Conservation (phyloP, 2,113 vertebrate species). For the Phainopepla nitens region DNA sequence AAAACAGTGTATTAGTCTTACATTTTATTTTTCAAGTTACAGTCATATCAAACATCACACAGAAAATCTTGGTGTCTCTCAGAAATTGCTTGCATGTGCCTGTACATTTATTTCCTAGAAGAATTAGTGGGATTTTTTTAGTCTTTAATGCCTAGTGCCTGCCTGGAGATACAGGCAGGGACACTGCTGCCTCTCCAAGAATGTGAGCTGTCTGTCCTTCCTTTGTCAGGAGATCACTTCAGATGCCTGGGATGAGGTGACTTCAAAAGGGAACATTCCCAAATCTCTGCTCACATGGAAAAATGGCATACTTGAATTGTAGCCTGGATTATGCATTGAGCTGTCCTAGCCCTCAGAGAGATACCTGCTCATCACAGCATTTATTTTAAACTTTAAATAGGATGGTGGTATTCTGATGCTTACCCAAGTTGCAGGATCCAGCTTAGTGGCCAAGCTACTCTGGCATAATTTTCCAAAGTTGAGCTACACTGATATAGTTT, state of each 20-base stretch:
- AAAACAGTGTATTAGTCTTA: neutral
- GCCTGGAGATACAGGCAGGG: neutral
- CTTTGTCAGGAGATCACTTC: neutral
- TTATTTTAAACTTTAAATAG: neutral
- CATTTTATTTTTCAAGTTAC: neutral
- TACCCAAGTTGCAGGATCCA: neutral
- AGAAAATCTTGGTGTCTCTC: neutral
- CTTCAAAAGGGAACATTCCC: neutral
- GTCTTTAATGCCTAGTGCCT: neutral
- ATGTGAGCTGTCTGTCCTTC: neutral
- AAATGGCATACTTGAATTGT: neutral
- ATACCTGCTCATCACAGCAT: neutral
- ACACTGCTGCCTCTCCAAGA: neutral
- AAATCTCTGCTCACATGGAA: neutral
- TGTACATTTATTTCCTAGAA: neutral
- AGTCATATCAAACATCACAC: neutral
- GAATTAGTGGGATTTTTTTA: neutral
- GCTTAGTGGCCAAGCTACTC: neutral
- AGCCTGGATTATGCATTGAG: neutral
- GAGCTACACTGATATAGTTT: conserved; percentile 53
- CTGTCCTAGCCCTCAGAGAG: neutral
- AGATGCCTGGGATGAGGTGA: neutral
- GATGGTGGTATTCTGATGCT: neutral
- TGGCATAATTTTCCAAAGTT: conserved; percentile 73
- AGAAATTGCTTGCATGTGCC: neutral